Base-by-base conservation (phyloP, 2,113 vertebrate genomes). In the Eretmochelys imbricata region DNA sequence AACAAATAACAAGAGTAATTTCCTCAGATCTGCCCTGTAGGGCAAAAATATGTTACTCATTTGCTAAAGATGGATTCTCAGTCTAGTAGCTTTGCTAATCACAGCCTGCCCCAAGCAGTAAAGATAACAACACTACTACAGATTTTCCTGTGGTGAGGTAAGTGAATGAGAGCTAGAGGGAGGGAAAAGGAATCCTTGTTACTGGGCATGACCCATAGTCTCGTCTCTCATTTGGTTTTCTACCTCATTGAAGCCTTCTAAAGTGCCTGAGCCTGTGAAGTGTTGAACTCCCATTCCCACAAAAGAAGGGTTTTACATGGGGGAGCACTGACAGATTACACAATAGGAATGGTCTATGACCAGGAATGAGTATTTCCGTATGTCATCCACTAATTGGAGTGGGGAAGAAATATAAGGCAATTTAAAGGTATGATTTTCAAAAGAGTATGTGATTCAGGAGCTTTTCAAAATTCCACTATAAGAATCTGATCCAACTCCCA, bases 1-100 rank as follows among this genome's bases (percentile, higher is more conserved):
- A 72, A 57, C 17, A 86, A 65, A 88, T 65, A n/a, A 65, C n/a
- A 4, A 35, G 16, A 65, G 86, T 65, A 1, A 62, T 84, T 80
- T 76, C 31, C 46, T 90, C 88, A 65, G 62, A 17, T 82, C 69
- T 85, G 78, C 84, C 93, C 76, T 85, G 62, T 92, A 93, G 54
- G 57, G 69, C 31, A 82, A 20, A 93, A 80, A 80, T 27, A 8
- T 95, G 82, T 90, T 95, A 86, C 24, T 88, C 89, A 82, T 84
- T n/a, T 88, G 80, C 81, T 49, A 93, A 69, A 87, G 89, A 82
- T 29, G 35, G 72, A 84, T 82, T 88, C 78, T 87, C 57, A 53
- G 59, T 69, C 86, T 65, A 80, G 55, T 10, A 84, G 42, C 69
- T 89, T 76, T 49, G 46, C 65, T 89, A 42, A 76, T 85, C 38